Base-by-base conservation (phyloP, 1,140 invertebrate species). In the Pogonomyrmex californicus region DNA sequence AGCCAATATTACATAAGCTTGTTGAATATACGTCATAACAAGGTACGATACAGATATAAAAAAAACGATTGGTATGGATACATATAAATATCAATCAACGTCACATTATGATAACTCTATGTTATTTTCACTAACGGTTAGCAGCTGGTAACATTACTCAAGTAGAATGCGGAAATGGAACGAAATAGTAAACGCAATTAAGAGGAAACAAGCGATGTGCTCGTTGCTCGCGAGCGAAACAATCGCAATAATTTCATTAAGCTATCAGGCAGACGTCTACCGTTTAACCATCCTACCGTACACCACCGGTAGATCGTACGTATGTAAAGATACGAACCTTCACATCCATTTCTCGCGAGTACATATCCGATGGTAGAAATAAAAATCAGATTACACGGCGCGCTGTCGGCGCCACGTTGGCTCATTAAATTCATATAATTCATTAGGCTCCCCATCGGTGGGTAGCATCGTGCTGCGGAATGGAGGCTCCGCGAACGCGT, bases 361-460 rank as follows among this genome's bases (percentile, higher is more conserved):
- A 49, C 54, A 38, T 73, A 83, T 73, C 41, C 56, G 4, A 62
- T 3, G 68, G 68, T 73, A 71, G 41, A 83, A 75, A 83, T 73
- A 83, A 83, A 83, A 73, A 73, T 49, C 44, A 60, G 68, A 83
- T 83, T 83, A 75, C 68, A 83, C 68, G 68, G 68, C 68, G 79
- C 68, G 68, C 79, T 83, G 79, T 73, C 68, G 79, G 79, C 56
- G 66, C 79, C 79, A 60, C 68, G 68, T 60, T 73, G 41, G 68
- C 79, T 83, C 79, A 83, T 83, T 83, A 83, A 83, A 83, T 83
- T 83, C 79, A 83, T 75, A 83, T 83, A 83, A 83, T 83, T 83
- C 79, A 83, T 83, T 83, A 73, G 79, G 54, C 56, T 62, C 41
- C 54, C 79, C 68, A 60, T 75, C 44, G 68, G 54, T 38, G 44